Conservation (phyloP, 92 coral and sea anemone genomes). For the Paragorgia papillata region DNA sequence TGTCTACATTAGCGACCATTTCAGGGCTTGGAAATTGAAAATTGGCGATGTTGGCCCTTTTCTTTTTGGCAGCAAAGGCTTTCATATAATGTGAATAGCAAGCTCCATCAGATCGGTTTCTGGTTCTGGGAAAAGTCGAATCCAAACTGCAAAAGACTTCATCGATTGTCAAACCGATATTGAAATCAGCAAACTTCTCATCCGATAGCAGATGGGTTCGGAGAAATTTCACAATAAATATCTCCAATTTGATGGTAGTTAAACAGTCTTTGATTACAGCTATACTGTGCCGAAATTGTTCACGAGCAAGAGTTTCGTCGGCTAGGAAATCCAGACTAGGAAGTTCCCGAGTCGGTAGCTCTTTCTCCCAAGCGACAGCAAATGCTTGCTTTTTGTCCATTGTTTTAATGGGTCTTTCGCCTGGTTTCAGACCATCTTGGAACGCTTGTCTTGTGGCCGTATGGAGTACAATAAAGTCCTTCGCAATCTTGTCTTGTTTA, state of each 20-base stretch:
- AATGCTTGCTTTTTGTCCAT: conserved; percentile 23
- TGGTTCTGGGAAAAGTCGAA: conserved; percentile 30
- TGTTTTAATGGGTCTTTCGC: too few relatives aligned
- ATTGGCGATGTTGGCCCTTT: not conserved
- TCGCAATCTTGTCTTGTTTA: not conserved
- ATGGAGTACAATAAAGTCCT: not conserved
- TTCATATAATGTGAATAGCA: not conserved
- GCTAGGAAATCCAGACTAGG: conserved; percentile 33
- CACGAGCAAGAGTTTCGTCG: conserved; percentile 21
- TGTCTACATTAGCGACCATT: not conserved
- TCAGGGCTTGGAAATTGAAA: not conserved
- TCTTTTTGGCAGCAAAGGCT: not conserved
- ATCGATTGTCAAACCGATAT: conserved; percentile 1
- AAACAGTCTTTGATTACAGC: conserved; percentile 32
- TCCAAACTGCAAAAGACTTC: conserved; percentile 7
- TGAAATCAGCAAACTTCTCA: conserved; percentile 12
- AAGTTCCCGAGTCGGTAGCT: conserved; percentile 10
- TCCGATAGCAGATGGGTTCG: conserved; percentile 21
- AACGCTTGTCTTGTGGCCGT: not conserved
- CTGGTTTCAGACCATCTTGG: not conserved
- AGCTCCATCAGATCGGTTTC: not conserved
- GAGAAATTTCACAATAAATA: conserved; percentile 40
- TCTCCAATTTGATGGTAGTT: conserved; percentile 20
- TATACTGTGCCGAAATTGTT: conserved; percentile 37
- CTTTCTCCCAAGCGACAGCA: conserved; percentile 9